These are phyloP conservation scores for Didymodactylos carnosus DNA, from an alignment of 2,888 invertebrate genomes.

Conservation along the genomic window DNA sequence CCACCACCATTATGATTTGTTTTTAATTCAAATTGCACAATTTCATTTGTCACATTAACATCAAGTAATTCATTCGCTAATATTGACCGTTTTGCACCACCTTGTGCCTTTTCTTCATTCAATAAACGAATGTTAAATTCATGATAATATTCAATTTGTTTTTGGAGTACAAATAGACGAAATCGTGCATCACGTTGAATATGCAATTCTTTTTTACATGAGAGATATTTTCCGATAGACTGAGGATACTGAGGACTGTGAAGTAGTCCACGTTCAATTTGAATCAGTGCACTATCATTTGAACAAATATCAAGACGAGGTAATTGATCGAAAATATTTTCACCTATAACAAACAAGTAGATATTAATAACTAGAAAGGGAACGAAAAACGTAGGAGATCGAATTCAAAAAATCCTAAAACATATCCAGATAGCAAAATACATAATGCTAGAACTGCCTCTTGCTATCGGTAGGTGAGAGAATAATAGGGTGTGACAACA, in stretches of 20 bases:
- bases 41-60: neutral
- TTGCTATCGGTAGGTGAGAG: no score
- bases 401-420: no score
- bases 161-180: neutral
- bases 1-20: neutral
- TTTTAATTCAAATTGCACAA: neutral
- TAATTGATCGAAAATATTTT: neutral
- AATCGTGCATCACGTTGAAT: neutral
- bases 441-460: no score
- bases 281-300: neutral
- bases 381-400: no score
- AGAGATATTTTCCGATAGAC: neutral
- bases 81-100: neutral
- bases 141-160: neutral
- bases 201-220: neutral
- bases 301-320: neutral
- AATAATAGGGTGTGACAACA: no score
- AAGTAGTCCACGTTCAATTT: neutral
- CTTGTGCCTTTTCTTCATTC: neutral
- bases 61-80: neutral
- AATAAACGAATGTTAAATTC: neutral
- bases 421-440: no score
- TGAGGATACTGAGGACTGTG: neutral
- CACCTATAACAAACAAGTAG: neutral
- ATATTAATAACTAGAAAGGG: neutral